Conservation (phyloP, 2,888 invertebrate genomes). For the Cryptophagus acutangulus region DNA sequence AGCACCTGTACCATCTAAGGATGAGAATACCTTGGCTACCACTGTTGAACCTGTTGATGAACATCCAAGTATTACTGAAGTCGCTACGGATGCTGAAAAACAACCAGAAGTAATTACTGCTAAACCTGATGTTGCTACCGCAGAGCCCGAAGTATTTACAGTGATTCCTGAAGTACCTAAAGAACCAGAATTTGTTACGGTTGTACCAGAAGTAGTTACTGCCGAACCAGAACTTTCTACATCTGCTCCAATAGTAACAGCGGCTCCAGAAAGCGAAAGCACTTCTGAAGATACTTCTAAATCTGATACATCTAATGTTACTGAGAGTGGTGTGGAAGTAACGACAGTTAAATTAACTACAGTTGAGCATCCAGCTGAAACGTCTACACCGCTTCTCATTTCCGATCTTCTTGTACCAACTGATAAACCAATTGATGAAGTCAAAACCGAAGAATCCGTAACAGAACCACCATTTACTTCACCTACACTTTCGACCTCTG, state of each 20-base stretch:
- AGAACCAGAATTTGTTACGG: constrained; percentile 11
- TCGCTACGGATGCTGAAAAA: constrained; percentile 7
- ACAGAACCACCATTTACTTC: no score
- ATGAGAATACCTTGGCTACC: neutral
- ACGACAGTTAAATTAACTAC: neutral
- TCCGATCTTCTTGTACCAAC: no score
- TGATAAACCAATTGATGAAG: neutral
- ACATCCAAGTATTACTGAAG: no score
- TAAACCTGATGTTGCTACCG: constrained; percentile 12
- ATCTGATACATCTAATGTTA: no score
- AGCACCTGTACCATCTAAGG: neutral
- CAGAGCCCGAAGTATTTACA: constrained; percentile 14
- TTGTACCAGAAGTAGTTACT: constrained; percentile 6
- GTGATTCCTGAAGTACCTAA: constrained; percentile 14
- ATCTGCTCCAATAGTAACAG: constrained; percentile 2
- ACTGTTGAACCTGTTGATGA: constrained; percentile 10
- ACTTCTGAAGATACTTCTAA: constrained; percentile 12
- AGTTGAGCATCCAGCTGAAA: constrained; percentile 5
- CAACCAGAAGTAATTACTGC: constrained; percentile 4
- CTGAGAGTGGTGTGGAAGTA: neutral
- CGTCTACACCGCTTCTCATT: constrained; percentile 9
- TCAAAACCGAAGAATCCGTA: neutral
- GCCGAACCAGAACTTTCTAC: constrained; percentile 2
- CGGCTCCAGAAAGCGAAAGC: constrained; percentile 17
- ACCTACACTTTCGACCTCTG: no score